These are phyloP conservation scores for Hafferia zeledoni DNA, from an alignment of 2,797 vertebrate species.

Conservation along the genomic window DNA sequence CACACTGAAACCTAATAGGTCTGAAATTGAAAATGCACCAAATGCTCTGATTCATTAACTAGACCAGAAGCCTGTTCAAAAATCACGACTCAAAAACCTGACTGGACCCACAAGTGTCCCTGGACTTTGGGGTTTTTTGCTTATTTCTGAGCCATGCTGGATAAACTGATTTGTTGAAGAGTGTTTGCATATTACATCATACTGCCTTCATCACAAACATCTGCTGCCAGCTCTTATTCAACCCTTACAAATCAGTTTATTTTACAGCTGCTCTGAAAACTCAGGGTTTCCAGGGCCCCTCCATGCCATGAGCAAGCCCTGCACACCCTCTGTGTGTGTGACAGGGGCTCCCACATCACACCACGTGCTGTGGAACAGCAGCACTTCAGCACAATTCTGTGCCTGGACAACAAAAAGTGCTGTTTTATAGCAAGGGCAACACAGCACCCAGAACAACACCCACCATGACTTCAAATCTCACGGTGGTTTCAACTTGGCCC, in stretches of 20 bases:
- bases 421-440: not conserved
- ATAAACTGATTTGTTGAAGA: not conserved
- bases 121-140: not conserved
- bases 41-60: not conserved
- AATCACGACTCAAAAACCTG: not conserved
- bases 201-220: not conserved
- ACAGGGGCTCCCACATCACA: not conserved
- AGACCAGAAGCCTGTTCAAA: not conserved
- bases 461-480: not conserved
- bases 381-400: not conserved
- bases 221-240: not conserved
- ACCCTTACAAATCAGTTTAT: not conserved
- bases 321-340: too few relatives aligned
- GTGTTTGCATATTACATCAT: not conserved
- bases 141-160: not conserved
- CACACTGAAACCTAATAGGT: not conserved
- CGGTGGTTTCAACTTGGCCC: not conserved
- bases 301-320: not conserved
- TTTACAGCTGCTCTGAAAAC: not conserved
- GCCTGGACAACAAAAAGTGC: not conserved
- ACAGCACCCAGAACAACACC: not conserved
- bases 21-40: not conserved
- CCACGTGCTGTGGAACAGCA: not conserved
- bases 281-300: not conserved
- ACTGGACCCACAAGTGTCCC: not conserved